phyloP scores from a whole-genome alignment of 2,113 vertebrate genomes.

The Leucosticte australis region DNA sequence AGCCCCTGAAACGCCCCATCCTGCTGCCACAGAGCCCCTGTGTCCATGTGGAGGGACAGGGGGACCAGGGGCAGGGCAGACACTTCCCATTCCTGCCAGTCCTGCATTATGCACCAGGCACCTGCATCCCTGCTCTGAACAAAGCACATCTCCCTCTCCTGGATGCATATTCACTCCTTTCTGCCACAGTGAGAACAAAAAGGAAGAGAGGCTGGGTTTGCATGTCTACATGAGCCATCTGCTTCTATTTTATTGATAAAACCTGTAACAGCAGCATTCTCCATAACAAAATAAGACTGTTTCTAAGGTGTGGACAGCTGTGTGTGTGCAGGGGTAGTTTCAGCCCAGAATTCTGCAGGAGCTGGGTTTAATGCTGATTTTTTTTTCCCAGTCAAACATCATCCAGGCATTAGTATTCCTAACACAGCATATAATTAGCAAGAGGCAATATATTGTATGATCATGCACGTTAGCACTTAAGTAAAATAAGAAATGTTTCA shows the following conservation, averaged over 20 bases:
- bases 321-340: not conserved
- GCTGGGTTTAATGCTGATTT: not conserved
- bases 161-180: slow-evolving; percentile 57
- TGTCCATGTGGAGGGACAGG: accelerated
- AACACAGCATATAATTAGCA: slow-evolving; percentile 62
- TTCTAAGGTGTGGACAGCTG: slow-evolving; percentile 49
- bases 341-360: slow-evolving; percentile 64
- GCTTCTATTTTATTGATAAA: slow-evolving; percentile 75
- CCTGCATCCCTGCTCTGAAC: slow-evolving; percentile 13
- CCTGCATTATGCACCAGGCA: not conserved
- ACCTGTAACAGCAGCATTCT: slow-evolving; percentile 40
- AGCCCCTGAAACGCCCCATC: accelerated
- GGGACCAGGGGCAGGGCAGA: not conserved
- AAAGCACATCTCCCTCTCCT: slow-evolving; percentile 24
- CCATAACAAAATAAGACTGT: slow-evolving; percentile 51
- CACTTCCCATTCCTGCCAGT: not conserved
- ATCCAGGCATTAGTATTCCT: slow-evolving; percentile 61
- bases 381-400: not conserved
- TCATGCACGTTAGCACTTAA: slow-evolving; percentile 75
- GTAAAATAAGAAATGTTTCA: slow-evolving; percentile 63
- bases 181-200: slow-evolving; percentile 40
- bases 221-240: slow-evolving; percentile 72
- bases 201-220: not conserved
- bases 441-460: slow-evolving; percentile 72
- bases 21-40: not conserved